Evolutionary conservation across 2,888 invertebrate species (phyloP).

Genomic region (Antitype chi): DNA sequence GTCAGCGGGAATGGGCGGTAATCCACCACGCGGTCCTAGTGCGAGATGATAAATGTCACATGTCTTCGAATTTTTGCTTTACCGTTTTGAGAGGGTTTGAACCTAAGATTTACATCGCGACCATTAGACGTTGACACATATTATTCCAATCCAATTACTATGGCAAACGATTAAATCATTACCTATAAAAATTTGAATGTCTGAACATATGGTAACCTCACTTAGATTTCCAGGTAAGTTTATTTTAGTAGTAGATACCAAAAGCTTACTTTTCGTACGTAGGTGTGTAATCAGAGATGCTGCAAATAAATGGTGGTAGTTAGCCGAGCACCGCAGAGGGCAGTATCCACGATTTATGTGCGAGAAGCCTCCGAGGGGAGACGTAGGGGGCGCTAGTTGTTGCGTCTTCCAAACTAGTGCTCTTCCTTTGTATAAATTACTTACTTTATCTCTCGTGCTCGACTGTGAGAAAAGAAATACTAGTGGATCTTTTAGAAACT

Average conservation of each 20-base stretch:
- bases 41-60: too few relatives aligned
- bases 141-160: neutral
- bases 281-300: slow-evolving; percentile 84
- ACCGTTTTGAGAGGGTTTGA: too few relatives aligned
- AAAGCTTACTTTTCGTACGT: slow-evolving; percentile 52
- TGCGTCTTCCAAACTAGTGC: slow-evolving; percentile 70
- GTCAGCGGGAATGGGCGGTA: too few relatives aligned
- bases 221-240: neutral
- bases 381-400: slow-evolving; percentile 68
- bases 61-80: too few relatives aligned
- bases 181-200: neutral
- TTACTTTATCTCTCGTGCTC: slow-evolving; percentile 64
- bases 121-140: too few relatives aligned
- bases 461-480: slow-evolving; percentile 61
- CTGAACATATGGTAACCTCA: neutral
- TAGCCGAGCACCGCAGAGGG: slow-evolving; percentile 87
- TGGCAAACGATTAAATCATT: neutral
- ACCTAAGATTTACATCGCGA: too few relatives aligned
- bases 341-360: slow-evolving; percentile 87
- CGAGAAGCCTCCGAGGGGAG: slow-evolving; percentile 66
- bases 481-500: slow-evolving; percentile 54
- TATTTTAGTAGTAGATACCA: slow-evolving; percentile 11
- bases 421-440: slow-evolving; percentile 67
- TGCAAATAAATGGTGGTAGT: slow-evolving; percentile 88
- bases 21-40: too few relatives aligned